Base-by-base conservation (phyloP, 2,888 invertebrate genomes). In the Palloptera scutellata region DNA sequence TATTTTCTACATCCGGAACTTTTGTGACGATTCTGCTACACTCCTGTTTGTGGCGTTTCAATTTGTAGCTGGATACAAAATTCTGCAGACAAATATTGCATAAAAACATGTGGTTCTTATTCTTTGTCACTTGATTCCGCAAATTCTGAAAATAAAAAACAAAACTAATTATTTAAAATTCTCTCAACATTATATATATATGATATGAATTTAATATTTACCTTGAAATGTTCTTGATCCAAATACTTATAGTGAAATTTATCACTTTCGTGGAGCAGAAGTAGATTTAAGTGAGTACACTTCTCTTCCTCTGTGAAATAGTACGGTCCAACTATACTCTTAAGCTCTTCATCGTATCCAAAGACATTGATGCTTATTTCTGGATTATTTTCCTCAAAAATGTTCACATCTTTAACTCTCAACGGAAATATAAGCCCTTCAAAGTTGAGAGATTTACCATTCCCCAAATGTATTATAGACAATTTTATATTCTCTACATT, bases 1-100 rank as follows among this genome's bases (percentile, higher is more conserved):
- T 54, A n/a, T 65, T 58, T n/a, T 68, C 45, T n/a, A 17, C 15
- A 30, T 12, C 42, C n/a, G 69, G 69, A 61, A 69, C 64, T 11
- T 20, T 17, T 20, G 66, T 69, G 30, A 66, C 64, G 9, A 64
- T 60, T 15, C 42, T 52, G 13, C 59, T 64, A 40, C 67, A 67
- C 12, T 64, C 64, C 17, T 41, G 13, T 30, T 55, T 65, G 63
- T 69, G 66, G 55, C 54, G 45, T 6, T 48, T 40, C 51, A 64
- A 58, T 20, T 55, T 42, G 40, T 40, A 15, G 40, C 64, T 51
- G 19, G 41, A 20, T 41, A 51, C 48, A 19, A 54, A 61, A 40
- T 67, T 43, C 19, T 48, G 20, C 10, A 52, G n/a, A 43, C 65
- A 65, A 40, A 43, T 53, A 51, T 61, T 68, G 15, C 68, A 68